Evolutionary conservation across 1,140 invertebrate species (phyloP), one percentile per base, ranked within the genome.

Genomic region (Palaemon carinicauda): DNA sequence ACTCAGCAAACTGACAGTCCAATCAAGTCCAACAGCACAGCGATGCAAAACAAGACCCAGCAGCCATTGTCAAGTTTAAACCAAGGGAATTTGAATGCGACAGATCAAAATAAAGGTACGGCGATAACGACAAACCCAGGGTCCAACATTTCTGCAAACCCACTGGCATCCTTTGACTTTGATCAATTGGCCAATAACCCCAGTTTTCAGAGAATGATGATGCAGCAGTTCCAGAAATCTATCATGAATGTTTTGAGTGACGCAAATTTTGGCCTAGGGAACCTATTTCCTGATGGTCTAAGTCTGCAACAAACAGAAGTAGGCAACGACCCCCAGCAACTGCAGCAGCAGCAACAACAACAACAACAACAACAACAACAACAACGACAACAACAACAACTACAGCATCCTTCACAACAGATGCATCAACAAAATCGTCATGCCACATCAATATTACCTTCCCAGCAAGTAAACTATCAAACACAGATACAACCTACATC

Each of bases 171-270:
- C 2, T 21, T 83, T 17, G 82, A 83, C 51, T 75, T 83, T 31
- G 82, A 83, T 12, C 73, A 71, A n/a, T 56, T 83, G 15, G 65
- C 74, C 19, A 83, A 60, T 33, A 83, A 56, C 41, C 82, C 71
- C n/a, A 60, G 27, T 53, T 75, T 83, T 53, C 82, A 83, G 31
- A 51, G 73, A 21, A 21, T 83, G 17, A 77, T 83, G 4, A 74
- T 83, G 73, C 73, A 83, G 10, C 82, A 83, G 82, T 83, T 83
- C 52, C 82, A 83, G 52, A 83, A 60, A n/a, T 83, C 82, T 1
- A 75, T 83, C 27, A 56, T 83, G 53, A 83, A 77, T 41, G 82
- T 83, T 19, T 73, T 80, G 24, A 80, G 78, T 31, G 54, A 52
- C 21, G 53, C 78, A 1, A 80, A 80, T 31, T 80, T 83, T 50